Conservation (phyloP, 2,113 vertebrate genomes). For the Trichechus manatus region DNA sequence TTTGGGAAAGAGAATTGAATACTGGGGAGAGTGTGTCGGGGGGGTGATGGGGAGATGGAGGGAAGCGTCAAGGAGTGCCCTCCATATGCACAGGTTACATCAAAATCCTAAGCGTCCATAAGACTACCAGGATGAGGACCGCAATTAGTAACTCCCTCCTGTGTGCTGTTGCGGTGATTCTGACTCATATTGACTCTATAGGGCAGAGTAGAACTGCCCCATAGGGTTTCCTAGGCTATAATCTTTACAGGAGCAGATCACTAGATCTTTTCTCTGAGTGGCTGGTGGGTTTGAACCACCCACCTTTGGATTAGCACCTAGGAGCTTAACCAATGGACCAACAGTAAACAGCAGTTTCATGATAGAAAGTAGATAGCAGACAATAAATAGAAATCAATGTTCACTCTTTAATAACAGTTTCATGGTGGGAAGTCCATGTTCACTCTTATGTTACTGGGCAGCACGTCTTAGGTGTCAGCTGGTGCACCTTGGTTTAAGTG, state of each 20-base stretch:
- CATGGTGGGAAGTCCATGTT: neutral
- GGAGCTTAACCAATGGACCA: neutral
- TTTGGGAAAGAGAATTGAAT: neutral
- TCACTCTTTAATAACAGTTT: neutral
- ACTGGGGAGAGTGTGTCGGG: neutral
- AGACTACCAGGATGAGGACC: neutral
- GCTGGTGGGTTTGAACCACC: too few relatives aligned
- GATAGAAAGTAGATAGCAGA: neutral
- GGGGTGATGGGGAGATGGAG: neutral
- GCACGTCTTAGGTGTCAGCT: neutral
- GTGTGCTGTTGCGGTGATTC: neutral
- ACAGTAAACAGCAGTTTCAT: neutral
- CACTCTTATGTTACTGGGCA: neutral
- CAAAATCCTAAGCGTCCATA: neutral
- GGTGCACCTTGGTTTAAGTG: neutral
- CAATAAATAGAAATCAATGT: neutral
- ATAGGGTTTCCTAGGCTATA: neutral
- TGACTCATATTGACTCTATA: neutral
- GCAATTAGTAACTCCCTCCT: neutral
- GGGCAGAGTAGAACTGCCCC: neutral
- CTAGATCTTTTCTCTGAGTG: neutral
- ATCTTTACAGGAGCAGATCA: neutral
- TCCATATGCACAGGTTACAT: neutral
- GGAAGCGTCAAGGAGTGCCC: neutral
- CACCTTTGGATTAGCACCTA: too few relatives aligned